Evolutionary conservation across 2,797 vertebrate species (phyloP), one percentile per base, ranked within the genome.

Genomic region (Philypnodon macrostomus): DNA sequence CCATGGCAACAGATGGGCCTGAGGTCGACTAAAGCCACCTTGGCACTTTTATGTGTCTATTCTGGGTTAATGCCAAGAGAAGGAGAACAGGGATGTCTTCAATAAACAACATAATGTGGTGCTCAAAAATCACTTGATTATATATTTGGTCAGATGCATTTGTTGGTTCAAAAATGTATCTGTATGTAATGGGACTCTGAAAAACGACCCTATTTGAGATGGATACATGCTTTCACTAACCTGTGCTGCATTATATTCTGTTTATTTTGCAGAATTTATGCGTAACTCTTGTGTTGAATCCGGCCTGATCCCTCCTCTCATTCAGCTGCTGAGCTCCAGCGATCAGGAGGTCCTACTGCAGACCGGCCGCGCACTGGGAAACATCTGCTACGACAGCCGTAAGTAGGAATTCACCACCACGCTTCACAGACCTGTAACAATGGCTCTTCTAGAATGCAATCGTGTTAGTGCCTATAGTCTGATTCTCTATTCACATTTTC

Each of bases 331-430:
- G 32, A 93, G 89, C 80, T 94, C 92, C 87, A 88, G 87, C 72
- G 95, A 99, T 83, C 95, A 99, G 83, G 96, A 99, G 81, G 88
- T 97, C 21, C 83, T 99, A 65, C 93, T 99, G 66, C 96, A 99
- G 85, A 99, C 96, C 0, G 96, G 96, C 80, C 92, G 96, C 45
- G 96, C 96, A 40, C 91, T 99, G 51, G 96, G 96, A 72, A 99
- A 99, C 91, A 95, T 99, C 89, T 99, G 96, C 77, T 99, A 98
- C 10, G 95, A 99, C 78, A 97, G 95, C 92, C 96, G 96, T 99
- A 93, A 99, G 96, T 98, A 76, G 48, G 45, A 67, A 47, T 57
- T n/a, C n/a, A n/a, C 55, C 50, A 37, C 27, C 47, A 58, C 56
- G 21, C 47, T 55, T 18, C 2, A 26, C 48, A 44, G 55, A 29